phyloP scores from a whole-genome alignment of 1,140 invertebrate genomes.

The Orussus abietinus region DNA sequence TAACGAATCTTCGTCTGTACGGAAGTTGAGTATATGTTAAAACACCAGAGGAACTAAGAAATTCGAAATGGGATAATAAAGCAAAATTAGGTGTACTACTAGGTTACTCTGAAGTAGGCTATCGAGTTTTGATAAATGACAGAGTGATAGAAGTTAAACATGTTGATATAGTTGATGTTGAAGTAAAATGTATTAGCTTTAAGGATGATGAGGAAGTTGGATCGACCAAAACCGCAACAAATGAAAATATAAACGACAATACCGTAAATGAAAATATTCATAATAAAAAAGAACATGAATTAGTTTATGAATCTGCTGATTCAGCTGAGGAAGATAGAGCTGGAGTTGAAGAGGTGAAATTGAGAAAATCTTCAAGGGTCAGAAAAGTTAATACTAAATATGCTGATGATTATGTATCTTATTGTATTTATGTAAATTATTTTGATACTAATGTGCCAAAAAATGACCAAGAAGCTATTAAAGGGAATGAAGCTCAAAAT shows the following conservation, averaged over 20 bases:
- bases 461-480: constrained; percentile 6
- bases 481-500: constrained; percentile 5
- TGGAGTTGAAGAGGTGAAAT: constrained; percentile 1
- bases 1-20: constrained; percentile 18
- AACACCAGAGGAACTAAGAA: constrained; percentile 15
- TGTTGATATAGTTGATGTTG: constrained; percentile 21
- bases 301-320: background rate
- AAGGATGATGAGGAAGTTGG: constrained; percentile 17
- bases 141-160: constrained; percentile 19
- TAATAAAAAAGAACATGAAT: background rate
- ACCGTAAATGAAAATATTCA: too few species aligned
- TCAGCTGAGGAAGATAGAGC: background rate
- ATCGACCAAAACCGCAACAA: too few species aligned
- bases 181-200: constrained; percentile 16
- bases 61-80: constrained; percentile 19
- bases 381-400: constrained; percentile 1
- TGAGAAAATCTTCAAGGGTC: constrained; percentile 2
- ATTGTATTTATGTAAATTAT: constrained; percentile 12
- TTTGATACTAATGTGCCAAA: constrained; percentile 2
- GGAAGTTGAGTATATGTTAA: constrained; percentile 20
- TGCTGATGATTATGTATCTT: background rate
- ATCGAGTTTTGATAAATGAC: constrained; percentile 20
- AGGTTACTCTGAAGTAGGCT: constrained; percentile 18
- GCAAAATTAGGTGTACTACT: constrained; percentile 17
- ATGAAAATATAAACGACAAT: too few species aligned